Conservation (phyloP, 2,888 invertebrate genomes). For the Epistrophe grossulariae region DNA sequence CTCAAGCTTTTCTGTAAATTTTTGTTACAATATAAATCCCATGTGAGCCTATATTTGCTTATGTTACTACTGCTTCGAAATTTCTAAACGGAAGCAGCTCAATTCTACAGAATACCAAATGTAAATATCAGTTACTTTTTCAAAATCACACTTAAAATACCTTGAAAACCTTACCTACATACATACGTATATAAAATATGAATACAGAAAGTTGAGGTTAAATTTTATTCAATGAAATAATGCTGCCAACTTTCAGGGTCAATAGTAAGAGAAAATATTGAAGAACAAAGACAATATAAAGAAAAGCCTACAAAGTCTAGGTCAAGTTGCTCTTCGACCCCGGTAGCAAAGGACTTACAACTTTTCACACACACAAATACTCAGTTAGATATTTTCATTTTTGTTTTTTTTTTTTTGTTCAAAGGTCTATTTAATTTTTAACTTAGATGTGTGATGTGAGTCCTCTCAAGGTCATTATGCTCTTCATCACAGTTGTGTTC, state of each 20-base stretch:
- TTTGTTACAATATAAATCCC: no score
- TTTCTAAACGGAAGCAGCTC: neutral
- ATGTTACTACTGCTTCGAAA: no score
- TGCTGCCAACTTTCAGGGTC: constrained; percentile 49
- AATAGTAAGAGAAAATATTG: constrained; percentile 39
- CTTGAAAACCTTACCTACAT: neutral
- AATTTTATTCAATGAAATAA: constrained; percentile 56
- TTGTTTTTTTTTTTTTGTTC: constrained; percentile 1
- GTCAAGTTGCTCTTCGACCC: constrained; percentile 74
- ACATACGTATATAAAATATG: no score
- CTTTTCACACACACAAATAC: constrained; percentile 23
- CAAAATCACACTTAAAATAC: neutral
- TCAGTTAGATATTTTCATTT: neutral
- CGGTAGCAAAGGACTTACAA: constrained; percentile 56
- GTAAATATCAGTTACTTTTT: constrained; percentile 3
- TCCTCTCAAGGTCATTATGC: constrained; percentile 70
- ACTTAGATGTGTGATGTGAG: constrained; percentile 52
- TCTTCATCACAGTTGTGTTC: constrained; percentile 63
- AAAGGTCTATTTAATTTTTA: constrained; percentile 27
- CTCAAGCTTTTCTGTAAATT: no score
- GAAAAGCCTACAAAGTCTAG: constrained; percentile 66
- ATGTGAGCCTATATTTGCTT: no score
- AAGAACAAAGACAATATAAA: constrained; percentile 58
- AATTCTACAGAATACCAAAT: neutral
- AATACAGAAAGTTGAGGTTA: neutral